These are phyloP conservation scores for Hypomecis punctinalis DNA, from an alignment of 2,888 invertebrate species.

Conservation along the genomic window DNA sequence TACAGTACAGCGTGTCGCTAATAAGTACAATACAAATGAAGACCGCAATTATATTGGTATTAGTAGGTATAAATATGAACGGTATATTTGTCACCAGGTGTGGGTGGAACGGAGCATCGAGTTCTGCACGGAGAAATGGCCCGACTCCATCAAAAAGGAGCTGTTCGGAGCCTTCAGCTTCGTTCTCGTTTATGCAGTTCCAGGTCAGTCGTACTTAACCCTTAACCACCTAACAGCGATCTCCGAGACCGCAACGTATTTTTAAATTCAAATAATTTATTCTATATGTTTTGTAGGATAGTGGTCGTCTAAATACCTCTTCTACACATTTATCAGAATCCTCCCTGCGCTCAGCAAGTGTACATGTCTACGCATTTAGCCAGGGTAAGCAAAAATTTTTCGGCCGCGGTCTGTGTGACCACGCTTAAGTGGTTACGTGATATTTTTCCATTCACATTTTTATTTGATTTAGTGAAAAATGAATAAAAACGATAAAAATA, in stretches of 20 bases:
- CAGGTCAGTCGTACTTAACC: constrained; percentile 80
- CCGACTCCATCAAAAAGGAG: constrained; percentile 80
- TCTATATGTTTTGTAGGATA: background rate
- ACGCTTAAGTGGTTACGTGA: background rate
- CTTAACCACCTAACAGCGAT: background rate
- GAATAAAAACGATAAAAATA: no score
- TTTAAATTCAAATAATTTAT: background rate
- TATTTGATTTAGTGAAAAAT: no score
- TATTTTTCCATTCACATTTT: no score
- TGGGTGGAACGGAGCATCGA: constrained; percentile 74
- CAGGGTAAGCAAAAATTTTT: background rate
- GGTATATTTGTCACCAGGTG: constrained; percentile 53
- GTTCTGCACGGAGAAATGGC: constrained; percentile 88
- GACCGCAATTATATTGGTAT: no score
- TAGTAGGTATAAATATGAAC: no score
- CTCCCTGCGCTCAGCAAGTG: background rate
- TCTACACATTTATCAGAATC: background rate
- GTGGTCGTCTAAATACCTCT: background rate
- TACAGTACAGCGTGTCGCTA: no score
- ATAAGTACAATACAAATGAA: no score
- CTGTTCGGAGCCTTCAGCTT: constrained; percentile 89
- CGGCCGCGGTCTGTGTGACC: background rate
- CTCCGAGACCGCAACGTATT: background rate
- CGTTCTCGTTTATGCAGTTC: constrained; percentile 90
- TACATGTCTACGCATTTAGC: background rate